These are phyloP conservation scores for Neocrepidodera transversa DNA, from an alignment of 2,888 invertebrate genomes.

Conservation along the genomic window DNA sequence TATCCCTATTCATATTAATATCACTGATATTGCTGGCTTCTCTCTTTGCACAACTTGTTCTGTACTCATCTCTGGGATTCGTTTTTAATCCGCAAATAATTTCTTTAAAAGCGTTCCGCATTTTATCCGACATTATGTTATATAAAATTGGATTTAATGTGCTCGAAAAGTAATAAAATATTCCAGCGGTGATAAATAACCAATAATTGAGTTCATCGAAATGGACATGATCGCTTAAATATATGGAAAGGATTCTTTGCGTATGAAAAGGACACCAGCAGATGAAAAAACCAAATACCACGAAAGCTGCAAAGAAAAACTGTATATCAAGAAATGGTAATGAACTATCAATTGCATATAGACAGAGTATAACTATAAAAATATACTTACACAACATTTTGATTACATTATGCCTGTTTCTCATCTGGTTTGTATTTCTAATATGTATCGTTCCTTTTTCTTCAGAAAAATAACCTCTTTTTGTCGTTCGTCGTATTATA, in stretches of 20 bases:
- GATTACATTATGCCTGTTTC: constrained; percentile 73
- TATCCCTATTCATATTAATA: constrained; percentile 3
- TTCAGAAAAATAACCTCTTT: constrained; percentile 55
- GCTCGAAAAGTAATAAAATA: constrained; percentile 79
- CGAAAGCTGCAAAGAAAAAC: constrained; percentile 74
- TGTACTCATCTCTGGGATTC: constrained; percentile 58
- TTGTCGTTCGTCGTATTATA: constrained; percentile 67
- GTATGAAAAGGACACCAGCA: constrained; percentile 98
- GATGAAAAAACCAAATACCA: constrained; percentile 91
- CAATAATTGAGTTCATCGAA: constrained; percentile 75
- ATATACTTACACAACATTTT: constrained; percentile 77
- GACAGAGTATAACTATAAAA: not conserved
- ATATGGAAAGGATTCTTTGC: constrained; percentile 84
- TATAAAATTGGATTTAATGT: constrained; percentile 88
- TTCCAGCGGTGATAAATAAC: constrained; percentile 80
- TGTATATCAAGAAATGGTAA: not conserved
- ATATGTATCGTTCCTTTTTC: constrained; percentile 71
- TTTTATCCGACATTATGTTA: constrained; percentile 80
- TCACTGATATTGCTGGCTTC: constrained; percentile 20
- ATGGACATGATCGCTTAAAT: constrained; percentile 71
- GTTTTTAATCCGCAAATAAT: constrained; percentile 68
- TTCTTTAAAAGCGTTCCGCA: constrained; percentile 79
- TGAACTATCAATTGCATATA: not conserved
- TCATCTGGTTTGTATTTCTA: constrained; percentile 72
- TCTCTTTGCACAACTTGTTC: constrained; percentile 50